Evolutionary conservation across 2,797 vertebrate genomes (phyloP), one percentile per base, ranked within the genome.

Genomic region (Schizopygopsis pylzovi): DNA sequence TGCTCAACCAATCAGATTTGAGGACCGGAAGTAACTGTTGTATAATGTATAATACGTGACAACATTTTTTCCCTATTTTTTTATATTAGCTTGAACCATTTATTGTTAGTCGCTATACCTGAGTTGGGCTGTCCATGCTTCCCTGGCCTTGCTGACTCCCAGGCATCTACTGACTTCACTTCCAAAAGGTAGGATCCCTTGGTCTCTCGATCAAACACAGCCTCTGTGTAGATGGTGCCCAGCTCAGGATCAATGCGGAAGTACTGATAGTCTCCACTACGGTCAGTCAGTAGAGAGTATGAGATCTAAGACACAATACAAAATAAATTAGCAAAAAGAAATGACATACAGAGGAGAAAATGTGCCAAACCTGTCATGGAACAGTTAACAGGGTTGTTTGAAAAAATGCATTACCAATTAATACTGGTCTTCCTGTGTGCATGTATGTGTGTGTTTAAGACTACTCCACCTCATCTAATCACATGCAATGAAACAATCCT

Each of bases 171-270:
- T 22, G 97, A 97, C 89, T 96, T 95, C 72, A 98, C 95, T 93
- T 97, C 97, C 84, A 98, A 88, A 28, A 97, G 94, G 89, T 97
- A 98, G 0, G 97, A 97, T 18, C 95, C 94, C 87, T 97, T 97
- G 83, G 95, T 95, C 89, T 98, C 97, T 3, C 97, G 95, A 86
- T 97, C 97, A 90, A 97, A 98, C 91, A 97, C 95, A 0, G 96
- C 92, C 81, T 95, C 91, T 0, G 96, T 96, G 90, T 94, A 96
- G 91, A 98, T 95, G 83, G 94, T 95, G 67, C 97, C 97, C 71
- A 95, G 93, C 87, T 94, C 94, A 0, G 96, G 92, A 88, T 97
- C 96, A 41, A 98, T 92, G 47, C 43, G 93, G 87, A 98, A 98
- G 88, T 91, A 94, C n/a, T 91, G 91, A 88, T 97, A 94, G 91